Percentiles rank a stretch among this genome's conserved stretches.
phyloP scores from a whole-genome alignment of 2,888 invertebrate genomes.

The Patella ulyssiponensis region DNA sequence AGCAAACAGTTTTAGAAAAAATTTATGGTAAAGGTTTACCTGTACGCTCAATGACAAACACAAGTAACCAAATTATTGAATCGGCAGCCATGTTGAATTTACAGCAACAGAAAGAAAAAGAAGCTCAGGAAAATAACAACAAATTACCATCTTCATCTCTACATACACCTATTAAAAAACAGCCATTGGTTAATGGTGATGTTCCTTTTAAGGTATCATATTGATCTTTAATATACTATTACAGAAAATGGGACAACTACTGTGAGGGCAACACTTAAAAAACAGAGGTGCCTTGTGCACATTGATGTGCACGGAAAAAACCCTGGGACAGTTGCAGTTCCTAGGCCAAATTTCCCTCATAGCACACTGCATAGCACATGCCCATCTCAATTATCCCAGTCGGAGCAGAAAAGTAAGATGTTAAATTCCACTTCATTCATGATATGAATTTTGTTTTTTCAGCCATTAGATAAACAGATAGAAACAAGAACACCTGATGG shows the following conservation, averaged over 20 bases:
- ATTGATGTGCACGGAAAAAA: too few relatives aligned
- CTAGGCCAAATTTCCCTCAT: too few relatives aligned
- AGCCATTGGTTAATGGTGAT: slow-evolving; percentile 40
- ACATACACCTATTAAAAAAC: slow-evolving; percentile 32
- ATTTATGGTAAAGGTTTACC: slow-evolving; percentile 86
- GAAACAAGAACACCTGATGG: slow-evolving; percentile 96
- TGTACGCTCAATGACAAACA: slow-evolving; percentile 43
- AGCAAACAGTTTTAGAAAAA: slow-evolving; percentile 87
- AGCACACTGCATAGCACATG: too few relatives aligned
- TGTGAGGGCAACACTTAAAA: too few relatives aligned
- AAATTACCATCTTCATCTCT: slow-evolving; percentile 13
- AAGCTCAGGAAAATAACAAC: slow-evolving; percentile 24
- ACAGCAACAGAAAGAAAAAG: slow-evolving; percentile 76
- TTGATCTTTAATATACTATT: too few relatives aligned
- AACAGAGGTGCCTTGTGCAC: too few relatives aligned
- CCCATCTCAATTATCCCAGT: too few relatives aligned
- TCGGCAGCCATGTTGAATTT: slow-evolving; percentile 78
- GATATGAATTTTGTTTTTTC: slow-evolving; percentile 23
- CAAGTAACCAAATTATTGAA: slow-evolving; percentile 76
- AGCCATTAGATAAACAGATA: slow-evolving; percentile 82
- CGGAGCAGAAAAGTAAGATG: too few relatives aligned
- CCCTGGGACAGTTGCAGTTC: too few relatives aligned
- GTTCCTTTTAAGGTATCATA: slow-evolving; percentile 59
- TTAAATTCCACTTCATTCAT: not conserved
- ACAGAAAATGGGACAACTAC: too few relatives aligned